These are phyloP conservation scores for Globicephala melas DNA, from an alignment of 2,113 vertebrate species.

Conservation along the genomic window DNA sequence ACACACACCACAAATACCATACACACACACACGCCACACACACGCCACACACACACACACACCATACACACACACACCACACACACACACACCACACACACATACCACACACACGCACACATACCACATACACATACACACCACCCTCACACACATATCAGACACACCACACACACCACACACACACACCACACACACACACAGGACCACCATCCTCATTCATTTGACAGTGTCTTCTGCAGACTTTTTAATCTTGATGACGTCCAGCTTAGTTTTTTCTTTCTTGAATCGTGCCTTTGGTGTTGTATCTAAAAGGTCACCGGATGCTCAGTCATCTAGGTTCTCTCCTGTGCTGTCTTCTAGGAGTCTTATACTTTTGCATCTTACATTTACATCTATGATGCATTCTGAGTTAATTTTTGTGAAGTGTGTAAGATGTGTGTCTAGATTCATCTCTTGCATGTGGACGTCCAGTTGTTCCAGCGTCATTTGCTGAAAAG, in stretches of 20 bases:
- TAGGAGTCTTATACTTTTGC: neutral
- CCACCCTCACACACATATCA: no score
- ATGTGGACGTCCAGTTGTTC: neutral
- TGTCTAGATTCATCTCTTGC: neutral
- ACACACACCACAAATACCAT: neutral
- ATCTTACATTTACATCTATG: no score
- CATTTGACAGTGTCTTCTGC: neutral
- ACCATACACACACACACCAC: neutral
- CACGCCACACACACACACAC: neutral
- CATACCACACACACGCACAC: rapidly evolving
- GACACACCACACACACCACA: neutral
- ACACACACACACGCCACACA: neutral
- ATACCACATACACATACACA: neutral
- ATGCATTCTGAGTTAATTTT: no score
- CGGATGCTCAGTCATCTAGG: neutral
- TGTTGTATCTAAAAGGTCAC: neutral
- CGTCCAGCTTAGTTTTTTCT: neutral
- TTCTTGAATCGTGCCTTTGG: neutral
- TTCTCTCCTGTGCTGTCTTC: neutral
- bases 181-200: rapidly evolving
- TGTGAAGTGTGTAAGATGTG: neutral
- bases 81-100: neutral
- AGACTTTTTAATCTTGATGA: neutral
- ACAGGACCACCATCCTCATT: neutral
- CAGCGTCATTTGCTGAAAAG: neutral